Evolutionary conservation across 1,140 invertebrate species (phyloP), one percentile per base, ranked within the genome.

Genomic region (Lineus longissimus): DNA sequence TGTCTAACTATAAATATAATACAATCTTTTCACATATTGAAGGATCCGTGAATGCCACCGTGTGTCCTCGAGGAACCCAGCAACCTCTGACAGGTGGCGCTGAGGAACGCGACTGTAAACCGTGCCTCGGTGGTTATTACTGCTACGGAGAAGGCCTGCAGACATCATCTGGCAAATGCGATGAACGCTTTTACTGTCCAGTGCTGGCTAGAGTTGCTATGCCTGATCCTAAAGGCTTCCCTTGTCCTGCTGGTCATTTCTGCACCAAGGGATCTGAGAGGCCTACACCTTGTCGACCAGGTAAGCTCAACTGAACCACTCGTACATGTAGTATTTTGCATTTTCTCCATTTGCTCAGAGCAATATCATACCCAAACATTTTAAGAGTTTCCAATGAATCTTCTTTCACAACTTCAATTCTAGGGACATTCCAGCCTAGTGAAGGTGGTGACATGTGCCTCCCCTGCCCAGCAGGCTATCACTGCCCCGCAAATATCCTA

Each of bases 111-210:
- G 74, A 76, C 62, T 78, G 76, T 61, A 69, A 63, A 60, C 69
- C 73, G 1, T 79, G 77, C 62, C 61, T 67, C 9, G 67, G 70
- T 11, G 77, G 77, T 7, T 64, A 69, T 41, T 79, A 77, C 66
- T 79, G 77, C 64, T 69, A 63, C 36, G 30, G 40, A 9, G 55
- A 64, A 23, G 75, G 63, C 31, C 25, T 65, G 11, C 64, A 67
- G 25, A 63, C 33, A 6, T 68, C 72, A 0, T 59, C 75, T 2
- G 77, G 75, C 9, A 27, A 61, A 11, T 78, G 76, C 68, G 55
- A 61, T 25, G 66, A 65, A 41, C 36, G 75, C 13, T 78, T 75
- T 59, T 78, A 77, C 63, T 78, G 76, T 55, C 76, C 76, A 25
- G 70, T 72, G 33, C 27, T 25, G 22, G 72, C 70, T 51, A 66